Conservation (phyloP, 2,113 vertebrate species). For the Bothrops jararaca region DNA sequence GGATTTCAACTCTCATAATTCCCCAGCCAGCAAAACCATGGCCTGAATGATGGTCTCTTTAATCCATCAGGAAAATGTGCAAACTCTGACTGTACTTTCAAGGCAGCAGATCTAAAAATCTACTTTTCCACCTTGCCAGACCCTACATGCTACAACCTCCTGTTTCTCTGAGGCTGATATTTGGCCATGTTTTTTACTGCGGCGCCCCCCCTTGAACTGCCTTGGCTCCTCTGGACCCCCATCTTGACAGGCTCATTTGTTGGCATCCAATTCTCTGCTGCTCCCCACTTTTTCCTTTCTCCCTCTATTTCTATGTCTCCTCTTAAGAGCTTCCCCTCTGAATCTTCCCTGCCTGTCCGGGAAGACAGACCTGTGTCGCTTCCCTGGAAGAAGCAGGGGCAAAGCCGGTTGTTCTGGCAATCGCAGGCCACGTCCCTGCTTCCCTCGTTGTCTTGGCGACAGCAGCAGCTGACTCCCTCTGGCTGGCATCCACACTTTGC, state of each 20-base stretch:
- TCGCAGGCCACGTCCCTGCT: not conserved
- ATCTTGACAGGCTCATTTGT: not conserved
- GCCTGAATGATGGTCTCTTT: not conserved
- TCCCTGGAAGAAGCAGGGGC: constrained; percentile 1
- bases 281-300: constrained; percentile 10
- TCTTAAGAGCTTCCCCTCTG: constrained; percentile 7
- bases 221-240: not conserved
- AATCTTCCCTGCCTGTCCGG: not conserved
- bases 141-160: not conserved
- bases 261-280: not conserved
- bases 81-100: not conserved
- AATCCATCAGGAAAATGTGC: not conserved
- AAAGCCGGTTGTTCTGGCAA: not conserved
- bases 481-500: not conserved
- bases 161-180: not conserved
- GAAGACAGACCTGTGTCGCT: not conserved
- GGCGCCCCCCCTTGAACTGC: not conserved
- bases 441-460: not conserved
- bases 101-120: not conserved
- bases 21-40: not conserved
- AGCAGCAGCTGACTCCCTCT: not conserved
- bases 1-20: not conserved
- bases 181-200: not conserved
- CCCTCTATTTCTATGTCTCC: not conserved
- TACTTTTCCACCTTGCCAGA: not conserved